phyloP scores from a whole-genome alignment of 2,113 vertebrate species.

The Mungos mungo region DNA sequence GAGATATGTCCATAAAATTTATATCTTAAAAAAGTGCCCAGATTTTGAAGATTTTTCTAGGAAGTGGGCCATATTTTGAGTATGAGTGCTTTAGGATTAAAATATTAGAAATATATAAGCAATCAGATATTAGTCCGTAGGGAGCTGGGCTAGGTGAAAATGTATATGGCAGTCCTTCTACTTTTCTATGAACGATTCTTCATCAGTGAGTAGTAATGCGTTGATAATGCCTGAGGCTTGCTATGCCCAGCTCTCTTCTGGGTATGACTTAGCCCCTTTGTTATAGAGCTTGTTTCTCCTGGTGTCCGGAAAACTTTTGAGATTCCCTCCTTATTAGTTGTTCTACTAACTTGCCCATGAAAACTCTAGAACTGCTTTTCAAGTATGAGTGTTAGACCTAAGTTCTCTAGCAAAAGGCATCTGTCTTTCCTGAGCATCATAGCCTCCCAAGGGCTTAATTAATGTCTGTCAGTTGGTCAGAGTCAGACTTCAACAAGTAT shows the following conservation, averaged over 20 bases:
- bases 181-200: not conserved
- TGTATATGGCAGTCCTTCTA: not conserved
- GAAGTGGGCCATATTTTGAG: not conserved
- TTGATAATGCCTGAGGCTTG: not conserved
- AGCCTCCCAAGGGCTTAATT: not conserved
- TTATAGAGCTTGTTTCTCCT: not conserved
- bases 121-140: not conserved
- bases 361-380: not conserved
- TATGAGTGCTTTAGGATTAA: not conserved
- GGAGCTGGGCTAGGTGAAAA: not conserved
- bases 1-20: not conserved
- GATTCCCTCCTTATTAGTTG: not conserved
- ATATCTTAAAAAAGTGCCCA: not conserved
- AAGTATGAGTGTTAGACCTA: not conserved
- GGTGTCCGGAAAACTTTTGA: not conserved
- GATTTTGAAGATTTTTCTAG: not conserved
- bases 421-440: not conserved
- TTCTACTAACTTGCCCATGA: not conserved
- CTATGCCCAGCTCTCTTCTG: not conserved
- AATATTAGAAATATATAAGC: not conserved
- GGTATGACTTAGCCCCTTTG: not conserved
- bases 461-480: not conserved
- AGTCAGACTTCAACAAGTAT: not conserved
- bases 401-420: not conserved
- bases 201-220: not conserved